Conservation (phyloP, 2,113 vertebrate genomes). For the Anarhynchus alexandrinus region DNA sequence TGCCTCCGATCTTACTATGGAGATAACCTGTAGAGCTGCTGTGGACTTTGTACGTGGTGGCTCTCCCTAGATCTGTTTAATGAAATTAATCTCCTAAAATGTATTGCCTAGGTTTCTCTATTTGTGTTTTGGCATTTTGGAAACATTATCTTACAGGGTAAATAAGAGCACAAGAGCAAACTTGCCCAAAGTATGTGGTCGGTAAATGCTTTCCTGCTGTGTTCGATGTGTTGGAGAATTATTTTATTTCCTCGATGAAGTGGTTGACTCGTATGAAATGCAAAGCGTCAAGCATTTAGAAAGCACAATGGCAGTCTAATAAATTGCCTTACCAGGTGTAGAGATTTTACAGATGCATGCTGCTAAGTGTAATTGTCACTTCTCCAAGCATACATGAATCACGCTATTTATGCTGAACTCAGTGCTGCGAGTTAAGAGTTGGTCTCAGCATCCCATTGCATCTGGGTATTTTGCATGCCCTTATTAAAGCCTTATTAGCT, state of each 20-base stretch:
- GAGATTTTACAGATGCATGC: background rate
- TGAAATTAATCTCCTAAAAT: background rate
- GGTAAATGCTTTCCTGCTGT: background rate
- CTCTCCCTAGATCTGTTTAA: background rate
- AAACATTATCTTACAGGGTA: background rate
- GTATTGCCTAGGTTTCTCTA: background rate
- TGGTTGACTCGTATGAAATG: background rate
- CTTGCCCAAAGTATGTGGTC: background rate
- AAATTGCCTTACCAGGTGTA: background rate
- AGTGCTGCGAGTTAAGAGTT: background rate
- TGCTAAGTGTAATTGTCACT: background rate
- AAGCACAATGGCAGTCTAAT: background rate
- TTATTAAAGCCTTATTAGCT: background rate
- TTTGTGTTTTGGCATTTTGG: background rate
- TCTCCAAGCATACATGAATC: background rate
- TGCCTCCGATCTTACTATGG: background rate
- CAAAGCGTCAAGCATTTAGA: background rate
- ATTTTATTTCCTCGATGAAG: background rate
- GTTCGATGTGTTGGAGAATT: background rate
- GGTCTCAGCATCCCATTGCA: background rate
- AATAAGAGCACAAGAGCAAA: constrained; percentile 10
- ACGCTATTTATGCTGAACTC: background rate
- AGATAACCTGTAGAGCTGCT: background rate
- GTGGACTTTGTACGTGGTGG: background rate
- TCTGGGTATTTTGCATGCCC: background rate